Base-by-base conservation (phyloP, 2,888 invertebrate genomes). In the Drosophila anomalata region DNA sequence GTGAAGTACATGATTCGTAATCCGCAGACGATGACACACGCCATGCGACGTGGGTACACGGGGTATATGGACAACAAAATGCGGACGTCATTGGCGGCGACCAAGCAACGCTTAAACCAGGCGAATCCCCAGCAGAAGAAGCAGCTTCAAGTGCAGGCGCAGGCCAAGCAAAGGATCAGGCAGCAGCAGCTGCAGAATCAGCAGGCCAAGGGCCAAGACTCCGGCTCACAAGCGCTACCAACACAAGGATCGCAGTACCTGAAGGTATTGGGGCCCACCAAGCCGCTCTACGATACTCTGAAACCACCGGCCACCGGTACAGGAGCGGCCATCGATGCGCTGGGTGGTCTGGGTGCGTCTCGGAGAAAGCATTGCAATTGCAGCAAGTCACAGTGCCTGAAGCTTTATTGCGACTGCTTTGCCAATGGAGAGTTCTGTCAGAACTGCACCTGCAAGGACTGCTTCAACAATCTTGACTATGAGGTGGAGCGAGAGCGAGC, bases 381-480 rank as follows among this genome's bases (percentile, higher is more conserved):
- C 92, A 99, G 98, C 31, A 99, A 99, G 92, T 99, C 99, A 2
- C 98, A 98, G 91, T 99, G 99, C 90, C 94, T 99, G 72, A 99
- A 99, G 92, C 92, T 99, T 92, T 99, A 99, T 91, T 99, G 99
- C 93, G 99, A 99, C 91, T 99, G 99, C 91, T 99, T 99, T 93
- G 99, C 99, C 4, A 99, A 99, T 92, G 99, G 99, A 3, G 99
- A 99, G 92, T 99, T 99, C 92, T 99, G 99, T 93, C 96, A 97
- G 91, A 95, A 95, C 91, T 99, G 99, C 93, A 99, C 99, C 91
- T 99, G 99, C 92, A 96, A 95, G 91, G 98, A 98, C 92, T 99
- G 99, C 91, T 97, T 95, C 86, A 99, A 99, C 90, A 99, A 99
- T 92, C 93, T 99, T 76, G 96, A 97, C 69, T 97, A 98, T 90